Evolutionary conservation across 2,113 vertebrate genomes (phyloP).

Genomic region (Pungitius pungitius): DNA sequence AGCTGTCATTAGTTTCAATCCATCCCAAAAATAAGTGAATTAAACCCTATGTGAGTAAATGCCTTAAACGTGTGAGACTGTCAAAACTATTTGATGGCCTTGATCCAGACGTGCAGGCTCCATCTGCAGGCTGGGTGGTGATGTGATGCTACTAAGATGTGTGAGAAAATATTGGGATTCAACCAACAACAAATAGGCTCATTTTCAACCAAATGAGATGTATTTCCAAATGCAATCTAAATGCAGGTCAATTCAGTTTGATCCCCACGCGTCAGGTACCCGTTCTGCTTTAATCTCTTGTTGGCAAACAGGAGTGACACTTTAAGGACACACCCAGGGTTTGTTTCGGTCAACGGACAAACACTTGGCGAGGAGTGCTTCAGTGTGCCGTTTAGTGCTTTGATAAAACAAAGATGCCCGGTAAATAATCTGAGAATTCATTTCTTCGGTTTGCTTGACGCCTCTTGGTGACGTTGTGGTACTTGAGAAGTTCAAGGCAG

Average conservation of each 20-base stretch:
- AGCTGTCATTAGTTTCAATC: not conserved
- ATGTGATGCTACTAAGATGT: not conserved
- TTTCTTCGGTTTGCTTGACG: not conserved
- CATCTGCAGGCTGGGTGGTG: not conserved
- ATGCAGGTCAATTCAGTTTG: not conserved
- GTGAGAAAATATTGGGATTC: not conserved
- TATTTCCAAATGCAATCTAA: not conserved
- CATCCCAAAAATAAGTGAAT: not conserved
- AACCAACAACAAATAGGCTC: not conserved
- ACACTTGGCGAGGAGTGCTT: not conserved
- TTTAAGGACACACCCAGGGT: conserved; percentile 7
- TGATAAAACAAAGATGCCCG: not conserved
- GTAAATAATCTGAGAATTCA: not conserved
- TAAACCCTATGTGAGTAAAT: not conserved
- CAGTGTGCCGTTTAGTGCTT: not conserved
- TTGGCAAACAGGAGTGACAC: not conserved
- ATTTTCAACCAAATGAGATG: not conserved
- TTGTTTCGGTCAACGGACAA: not conserved
- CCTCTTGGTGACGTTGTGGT: not conserved
- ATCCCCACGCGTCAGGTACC: not conserved
- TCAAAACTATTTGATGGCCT: not conserved
- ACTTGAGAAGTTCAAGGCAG: not conserved
- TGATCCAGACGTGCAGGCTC: not conserved
- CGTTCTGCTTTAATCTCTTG: not conserved
- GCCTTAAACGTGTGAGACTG: not conserved